A percentile compares a stretch with the other conserved stretches of the same genome.
Conservation (phyloP, 2,797 vertebrate species). For the Erethizon dorsatum region DNA sequence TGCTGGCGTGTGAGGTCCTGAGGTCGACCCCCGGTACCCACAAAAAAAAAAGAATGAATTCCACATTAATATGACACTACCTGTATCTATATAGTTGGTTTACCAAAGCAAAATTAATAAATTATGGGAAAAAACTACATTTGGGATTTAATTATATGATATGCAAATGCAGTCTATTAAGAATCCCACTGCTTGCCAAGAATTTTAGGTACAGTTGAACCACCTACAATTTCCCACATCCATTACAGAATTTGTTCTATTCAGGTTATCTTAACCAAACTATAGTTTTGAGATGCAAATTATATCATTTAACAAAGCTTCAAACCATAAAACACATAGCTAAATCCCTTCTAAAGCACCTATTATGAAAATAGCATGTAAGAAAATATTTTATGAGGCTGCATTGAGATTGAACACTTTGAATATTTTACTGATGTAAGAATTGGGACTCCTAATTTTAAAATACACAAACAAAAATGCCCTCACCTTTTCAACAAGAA, state of each 20-base stretch:
- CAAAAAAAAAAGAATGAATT: not conserved
- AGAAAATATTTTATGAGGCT: not conserved
- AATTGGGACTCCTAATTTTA: not conserved
- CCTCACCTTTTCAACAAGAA: not conserved
- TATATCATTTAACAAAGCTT: conserved; percentile 40
- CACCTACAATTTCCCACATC: conserved; percentile 12
- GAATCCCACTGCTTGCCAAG: conserved; percentile 32
- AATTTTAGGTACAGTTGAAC: not conserved
- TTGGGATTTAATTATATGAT: conserved; percentile 39
- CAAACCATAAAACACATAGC: not conserved
- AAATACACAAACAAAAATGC: not conserved
- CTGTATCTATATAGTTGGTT: conserved; percentile 5
- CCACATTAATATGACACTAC: not conserved
- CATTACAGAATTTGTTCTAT: not conserved
- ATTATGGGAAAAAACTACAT: not conserved
- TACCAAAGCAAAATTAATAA: conserved; percentile 40
- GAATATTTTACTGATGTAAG: conserved; percentile 20
- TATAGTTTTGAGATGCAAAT: conserved; percentile 7
- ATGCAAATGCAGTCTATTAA: conserved; percentile 15
- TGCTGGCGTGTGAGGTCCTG: too few species aligned
- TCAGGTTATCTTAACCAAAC: conserved; percentile 22
- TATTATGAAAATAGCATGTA: not conserved
- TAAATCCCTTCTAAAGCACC: not conserved
- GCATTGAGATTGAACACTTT: not conserved
- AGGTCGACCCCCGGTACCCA: too few species aligned